Evolutionary conservation across 2,888 invertebrate genomes (phyloP).

Genomic region (Parnassius mnemosyne): DNA sequence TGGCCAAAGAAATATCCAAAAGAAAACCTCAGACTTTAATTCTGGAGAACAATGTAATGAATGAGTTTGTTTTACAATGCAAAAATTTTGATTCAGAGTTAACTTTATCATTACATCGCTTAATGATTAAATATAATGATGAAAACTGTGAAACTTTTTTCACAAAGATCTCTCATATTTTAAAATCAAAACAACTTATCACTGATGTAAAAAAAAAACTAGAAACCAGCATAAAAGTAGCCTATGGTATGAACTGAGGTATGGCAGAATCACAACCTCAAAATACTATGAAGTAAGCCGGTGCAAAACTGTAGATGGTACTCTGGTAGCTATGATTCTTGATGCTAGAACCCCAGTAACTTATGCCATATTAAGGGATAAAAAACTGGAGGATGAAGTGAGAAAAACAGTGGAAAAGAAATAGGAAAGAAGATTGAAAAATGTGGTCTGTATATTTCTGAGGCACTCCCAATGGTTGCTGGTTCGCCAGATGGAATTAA

Average conservation of each 20-base stretch:
- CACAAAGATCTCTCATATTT: constrained; percentile 28
- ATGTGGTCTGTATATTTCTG: constrained; percentile 25
- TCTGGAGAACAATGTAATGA: too few relatives aligned
- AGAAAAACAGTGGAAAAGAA: constrained; percentile 12
- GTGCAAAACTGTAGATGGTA: too few relatives aligned
- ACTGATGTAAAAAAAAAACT: constrained; percentile 26
- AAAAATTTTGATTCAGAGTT: too few relatives aligned
- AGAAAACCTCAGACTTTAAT: too few relatives aligned
- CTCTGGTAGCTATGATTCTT: too few relatives aligned
- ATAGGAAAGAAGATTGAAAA: constrained; percentile 7
- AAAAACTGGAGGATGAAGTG: constrained; percentile 26
- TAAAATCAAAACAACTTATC: constrained; percentile 15
- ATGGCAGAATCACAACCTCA: too few relatives aligned
- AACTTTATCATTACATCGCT: too few relatives aligned
- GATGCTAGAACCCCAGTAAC: too few relatives aligned
- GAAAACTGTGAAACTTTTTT: not conserved
- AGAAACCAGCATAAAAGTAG: constrained; percentile 28
- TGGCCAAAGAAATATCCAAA: too few relatives aligned
- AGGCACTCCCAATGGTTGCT: constrained; percentile 31
- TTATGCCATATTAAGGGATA: not conserved
- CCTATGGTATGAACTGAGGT: too few relatives aligned
- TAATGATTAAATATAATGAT: constrained; percentile 1
- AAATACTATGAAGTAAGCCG: too few relatives aligned
- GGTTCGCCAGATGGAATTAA: constrained; percentile 31
- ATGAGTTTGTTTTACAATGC: too few relatives aligned